Base-by-base conservation (phyloP, 2,888 invertebrate species). In the Limnephilus auricula region DNA sequence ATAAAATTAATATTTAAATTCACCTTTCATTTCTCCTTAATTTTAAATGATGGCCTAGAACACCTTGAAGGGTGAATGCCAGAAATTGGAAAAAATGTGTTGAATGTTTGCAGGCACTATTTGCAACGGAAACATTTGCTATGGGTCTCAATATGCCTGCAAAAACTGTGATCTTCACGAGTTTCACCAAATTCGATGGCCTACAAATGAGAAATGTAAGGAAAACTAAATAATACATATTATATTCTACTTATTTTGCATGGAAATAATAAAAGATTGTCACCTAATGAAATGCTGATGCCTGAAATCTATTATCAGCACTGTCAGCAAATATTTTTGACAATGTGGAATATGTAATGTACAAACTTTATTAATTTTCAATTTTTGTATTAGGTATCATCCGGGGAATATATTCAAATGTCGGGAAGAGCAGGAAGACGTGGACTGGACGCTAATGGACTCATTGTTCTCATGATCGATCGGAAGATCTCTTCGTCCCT, bases 81-180 rank as follows among this genome's bases (percentile, higher is more conserved):
- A n/a, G n/a, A n/a, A n/a, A n/a, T n/a, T n/a, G n/a, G n/a, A n/a
- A n/a, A n/a, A n/a, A n/a, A n/a, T 65, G 18, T 18, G 9, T 88
- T 88, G 13, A 10, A 32, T 34, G 37, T 87, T 94, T 94, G 31
- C 93, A 96, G 96, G 99, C 99, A 0, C 96, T 99, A 0, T 99
- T 99, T 95, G 99, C 99, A 0, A 99, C 99, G 0, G 99, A 99
- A 96, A 99, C 99, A 0, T 99, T 99, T 96, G 99, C 99, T 31
- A 99, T 99, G 99, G 99, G 99, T 2, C 96, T 99, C 12, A 99
- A 99, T 96, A 99, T 99, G 99, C 99, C 99, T 5, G 99, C 99
- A 0, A 97, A 99, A 94, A 99, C 99, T 0, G 99, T 99, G 0
- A 96, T 99, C 0, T 99, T 99, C 94, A 99, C 99, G 0, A 98